phyloP scores from a whole-genome alignment of 2,113 vertebrate genomes.

The Cairina moschata region DNA sequence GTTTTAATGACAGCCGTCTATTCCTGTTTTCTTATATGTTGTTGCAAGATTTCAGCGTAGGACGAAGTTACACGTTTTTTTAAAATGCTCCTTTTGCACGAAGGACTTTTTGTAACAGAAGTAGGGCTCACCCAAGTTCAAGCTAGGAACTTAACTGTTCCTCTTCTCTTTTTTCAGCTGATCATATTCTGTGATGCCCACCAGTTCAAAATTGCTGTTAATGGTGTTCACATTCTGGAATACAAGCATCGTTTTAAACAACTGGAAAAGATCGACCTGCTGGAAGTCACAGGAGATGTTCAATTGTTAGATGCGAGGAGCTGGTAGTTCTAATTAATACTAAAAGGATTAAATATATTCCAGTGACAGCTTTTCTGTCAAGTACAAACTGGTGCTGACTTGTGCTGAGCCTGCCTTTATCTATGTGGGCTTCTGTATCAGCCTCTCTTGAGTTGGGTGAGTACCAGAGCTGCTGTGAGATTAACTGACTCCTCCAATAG shows the following conservation, averaged over 20 bases:
- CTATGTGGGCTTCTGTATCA: conserved; percentile 3
- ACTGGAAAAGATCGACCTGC: conserved; percentile 74
- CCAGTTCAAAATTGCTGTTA: conserved; percentile 87
- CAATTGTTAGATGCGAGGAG: conserved; percentile 78
- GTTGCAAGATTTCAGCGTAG: not conserved
- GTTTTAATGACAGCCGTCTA: not conserved
- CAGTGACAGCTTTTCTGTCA: not conserved
- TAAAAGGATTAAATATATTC: not conserved
- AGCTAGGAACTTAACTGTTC: not conserved
- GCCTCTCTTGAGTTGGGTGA: not conserved
- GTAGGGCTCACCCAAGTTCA: not conserved
- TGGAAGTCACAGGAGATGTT: conserved; percentile 85
- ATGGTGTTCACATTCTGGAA: conserved; percentile 85
- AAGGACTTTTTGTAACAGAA: not conserved
- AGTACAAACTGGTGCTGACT: not conserved
- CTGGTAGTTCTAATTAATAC: conserved; percentile 65
- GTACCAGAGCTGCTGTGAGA: not conserved
- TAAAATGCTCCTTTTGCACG: not conserved
- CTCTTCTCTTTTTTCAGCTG: conserved; percentile 78
- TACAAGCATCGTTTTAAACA: conserved; percentile 91
- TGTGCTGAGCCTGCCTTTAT: not conserved
- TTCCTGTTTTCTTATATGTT: not conserved
- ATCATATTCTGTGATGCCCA: conserved; percentile 84
- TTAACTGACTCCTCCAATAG: not conserved
- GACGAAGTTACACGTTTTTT: not conserved